phyloP scores from a whole-genome alignment of 1,140 invertebrate genomes.

The Dreissena rostriformis region DNA sequence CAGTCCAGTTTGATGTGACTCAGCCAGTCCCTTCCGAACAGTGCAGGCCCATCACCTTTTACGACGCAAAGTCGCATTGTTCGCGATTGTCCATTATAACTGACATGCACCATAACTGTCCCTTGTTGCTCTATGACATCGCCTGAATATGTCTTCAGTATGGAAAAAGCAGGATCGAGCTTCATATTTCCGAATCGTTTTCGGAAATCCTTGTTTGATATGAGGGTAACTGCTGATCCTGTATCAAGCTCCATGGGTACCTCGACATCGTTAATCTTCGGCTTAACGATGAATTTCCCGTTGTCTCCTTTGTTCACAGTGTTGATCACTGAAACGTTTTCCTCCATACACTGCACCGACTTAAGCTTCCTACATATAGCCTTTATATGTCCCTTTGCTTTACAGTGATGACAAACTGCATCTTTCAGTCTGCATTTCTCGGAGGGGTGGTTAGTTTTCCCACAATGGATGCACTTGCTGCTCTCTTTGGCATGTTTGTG shows the following conservation, averaged over 20 bases:
- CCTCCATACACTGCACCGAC: neutral
- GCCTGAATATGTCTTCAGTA: conserved; percentile 51
- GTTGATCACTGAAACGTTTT: conserved; percentile 3
- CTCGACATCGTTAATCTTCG: conserved; percentile 19
- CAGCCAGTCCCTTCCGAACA: conserved; percentile 62
- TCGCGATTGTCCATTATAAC: conserved; percentile 34
- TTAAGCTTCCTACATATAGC: neutral
- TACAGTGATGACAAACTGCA: conserved; percentile 18
- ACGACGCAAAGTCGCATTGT: conserved; percentile 54
- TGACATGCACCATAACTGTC: conserved; percentile 42
- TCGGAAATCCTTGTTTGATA: conserved; percentile 42
- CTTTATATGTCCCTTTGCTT: conserved; percentile 12
- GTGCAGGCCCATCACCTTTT: conserved; percentile 17
- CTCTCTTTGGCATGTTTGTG: too few relatives aligned
- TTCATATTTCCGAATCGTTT: conserved; percentile 21
- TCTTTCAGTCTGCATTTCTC: conserved; percentile 1
- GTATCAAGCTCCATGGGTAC: conserved; percentile 60
- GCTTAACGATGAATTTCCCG: conserved; percentile 10
- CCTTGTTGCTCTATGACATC: conserved; percentile 29
- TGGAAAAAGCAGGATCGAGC: conserved; percentile 1
- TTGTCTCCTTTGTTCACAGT: neutral
- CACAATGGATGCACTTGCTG: neutral
- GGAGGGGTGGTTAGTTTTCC: conserved; percentile 1
- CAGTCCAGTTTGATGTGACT: conserved; percentile 52
- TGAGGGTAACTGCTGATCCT: conserved; percentile 52